A percentile compares a stretch with the other conserved stretches of the same genome.
phyloP scores from a whole-genome alignment of 2,797 vertebrate genomes.

The Anniella stebbinsi region DNA sequence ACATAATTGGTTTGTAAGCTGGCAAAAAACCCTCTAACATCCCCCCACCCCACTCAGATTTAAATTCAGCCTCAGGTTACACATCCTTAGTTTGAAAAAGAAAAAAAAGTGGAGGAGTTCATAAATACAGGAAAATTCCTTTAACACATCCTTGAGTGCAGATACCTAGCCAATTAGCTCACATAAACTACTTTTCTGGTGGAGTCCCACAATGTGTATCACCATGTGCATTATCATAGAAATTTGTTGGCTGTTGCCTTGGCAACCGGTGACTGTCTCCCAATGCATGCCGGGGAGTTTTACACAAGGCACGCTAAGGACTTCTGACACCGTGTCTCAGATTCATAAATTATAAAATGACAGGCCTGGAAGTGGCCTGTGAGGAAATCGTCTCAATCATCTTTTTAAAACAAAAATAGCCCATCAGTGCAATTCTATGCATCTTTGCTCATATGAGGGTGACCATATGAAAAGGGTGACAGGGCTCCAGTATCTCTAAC shows the following conservation, averaged over 20 bases:
- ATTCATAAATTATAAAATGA: conserved; percentile 13
- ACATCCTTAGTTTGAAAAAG: conserved; percentile 46
- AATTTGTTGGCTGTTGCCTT: conserved; percentile 36
- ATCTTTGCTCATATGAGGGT: background rate
- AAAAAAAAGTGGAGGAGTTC: conserved; percentile 54
- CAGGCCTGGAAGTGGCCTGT: background rate
- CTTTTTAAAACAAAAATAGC: background rate
- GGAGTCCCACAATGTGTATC: conserved; percentile 14
- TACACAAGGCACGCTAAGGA: background rate
- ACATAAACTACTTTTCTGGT: background rate
- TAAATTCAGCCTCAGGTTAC: conserved; percentile 63
- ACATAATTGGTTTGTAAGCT: conserved; percentile 62
- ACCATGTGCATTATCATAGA: conserved; percentile 14
- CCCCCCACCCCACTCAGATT: conserved; percentile 64
- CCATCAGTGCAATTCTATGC: background rate
- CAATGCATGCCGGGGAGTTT: conserved; percentile 6
- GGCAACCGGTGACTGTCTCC: conserved; percentile 10
- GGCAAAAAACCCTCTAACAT: conserved; percentile 55
- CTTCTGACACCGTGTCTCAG: background rate
- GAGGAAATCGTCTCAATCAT: background rate
- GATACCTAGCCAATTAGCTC: conserved; percentile 32
- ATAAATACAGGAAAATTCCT: conserved; percentile 48
- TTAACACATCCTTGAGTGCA: conserved; percentile 1
- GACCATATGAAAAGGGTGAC: too few relatives aligned
- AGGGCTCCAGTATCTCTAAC: too few relatives aligned